A percentile compares a stretch with the other conserved stretches of the same genome.
These are phyloP conservation scores for Coregonus suidteri DNA, from an alignment of 2,797 vertebrate species.

Conservation along the genomic window DNA sequence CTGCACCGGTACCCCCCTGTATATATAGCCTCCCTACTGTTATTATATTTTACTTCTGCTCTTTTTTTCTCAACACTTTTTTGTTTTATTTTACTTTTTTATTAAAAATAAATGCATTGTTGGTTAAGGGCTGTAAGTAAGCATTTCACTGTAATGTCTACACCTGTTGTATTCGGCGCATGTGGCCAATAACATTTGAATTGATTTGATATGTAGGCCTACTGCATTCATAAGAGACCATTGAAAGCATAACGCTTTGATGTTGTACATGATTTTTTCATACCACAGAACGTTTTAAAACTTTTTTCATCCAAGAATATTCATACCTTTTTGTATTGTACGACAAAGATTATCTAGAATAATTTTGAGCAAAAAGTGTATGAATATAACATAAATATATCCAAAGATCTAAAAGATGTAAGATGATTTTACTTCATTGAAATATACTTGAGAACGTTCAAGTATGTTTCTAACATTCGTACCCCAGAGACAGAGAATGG, in stretches of 20 bases:
- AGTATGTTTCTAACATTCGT: not conserved
- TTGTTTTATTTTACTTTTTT: no score
- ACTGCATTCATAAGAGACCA: no score
- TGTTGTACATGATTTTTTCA: not conserved
- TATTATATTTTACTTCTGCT: no score
- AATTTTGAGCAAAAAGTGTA: not conserved
- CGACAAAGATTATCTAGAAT: not conserved
- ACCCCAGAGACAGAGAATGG: not conserved
- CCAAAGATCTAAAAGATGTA: not conserved
- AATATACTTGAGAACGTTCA: not conserved
- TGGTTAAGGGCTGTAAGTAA: no score
- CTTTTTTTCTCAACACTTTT: no score
- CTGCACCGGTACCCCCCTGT: no score
- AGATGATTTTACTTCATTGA: not conserved
- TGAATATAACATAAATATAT: not conserved
- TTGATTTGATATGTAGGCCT: not conserved
- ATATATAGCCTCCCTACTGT: no score
- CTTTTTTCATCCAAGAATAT: not conserved
- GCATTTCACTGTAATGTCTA: no score
- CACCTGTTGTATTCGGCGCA: no score
- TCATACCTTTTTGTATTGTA: not conserved
- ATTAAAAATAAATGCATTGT: no score
- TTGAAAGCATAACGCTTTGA: no score
- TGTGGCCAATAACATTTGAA: no score
- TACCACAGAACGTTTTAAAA: not conserved